phyloP scores from a whole-genome alignment of 2,797 vertebrate species.

The Scarus forsteni region DNA sequence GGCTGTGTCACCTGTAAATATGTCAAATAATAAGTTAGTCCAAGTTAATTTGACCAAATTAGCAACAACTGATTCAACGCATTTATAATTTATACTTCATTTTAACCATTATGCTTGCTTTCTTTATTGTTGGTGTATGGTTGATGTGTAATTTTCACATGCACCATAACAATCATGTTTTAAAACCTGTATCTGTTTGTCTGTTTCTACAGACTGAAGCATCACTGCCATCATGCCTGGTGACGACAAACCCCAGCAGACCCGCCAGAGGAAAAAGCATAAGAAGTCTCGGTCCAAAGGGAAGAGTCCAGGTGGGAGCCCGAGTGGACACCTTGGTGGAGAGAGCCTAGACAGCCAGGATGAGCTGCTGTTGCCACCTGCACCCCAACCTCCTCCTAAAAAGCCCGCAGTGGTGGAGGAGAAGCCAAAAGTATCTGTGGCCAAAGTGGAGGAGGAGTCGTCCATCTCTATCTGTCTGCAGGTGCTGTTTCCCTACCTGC shows the following conservation, averaged over 20 bases:
- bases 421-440: conserved; percentile 72
- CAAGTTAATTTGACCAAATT: too few species aligned
- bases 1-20: too few species aligned
- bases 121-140: too few species aligned
- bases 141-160: too few species aligned
- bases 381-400: conserved; percentile 66
- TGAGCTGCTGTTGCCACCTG: conserved; percentile 71
- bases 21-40: too few species aligned
- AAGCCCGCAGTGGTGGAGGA: conserved; percentile 67
- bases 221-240: conserved; percentile 83
- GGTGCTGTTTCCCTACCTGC: conserved; percentile 91
- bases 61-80: too few species aligned
- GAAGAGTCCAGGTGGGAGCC: conserved; percentile 70
- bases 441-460: conserved; percentile 86
- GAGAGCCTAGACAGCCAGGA: conserved; percentile 79
- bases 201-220: conserved; percentile 40
- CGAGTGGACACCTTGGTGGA: conserved; percentile 62
- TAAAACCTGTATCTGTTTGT: background rate
- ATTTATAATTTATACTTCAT: too few species aligned
- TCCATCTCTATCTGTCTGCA: conserved; percentile 87
- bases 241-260: conserved; percentile 68
- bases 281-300: conserved; percentile 83
- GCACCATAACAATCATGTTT: too few species aligned
- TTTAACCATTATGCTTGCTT: too few species aligned
- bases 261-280: conserved; percentile 83